Conservation (phyloP, 2,797 vertebrate genomes). For the Takifugu rubripes region DNA sequence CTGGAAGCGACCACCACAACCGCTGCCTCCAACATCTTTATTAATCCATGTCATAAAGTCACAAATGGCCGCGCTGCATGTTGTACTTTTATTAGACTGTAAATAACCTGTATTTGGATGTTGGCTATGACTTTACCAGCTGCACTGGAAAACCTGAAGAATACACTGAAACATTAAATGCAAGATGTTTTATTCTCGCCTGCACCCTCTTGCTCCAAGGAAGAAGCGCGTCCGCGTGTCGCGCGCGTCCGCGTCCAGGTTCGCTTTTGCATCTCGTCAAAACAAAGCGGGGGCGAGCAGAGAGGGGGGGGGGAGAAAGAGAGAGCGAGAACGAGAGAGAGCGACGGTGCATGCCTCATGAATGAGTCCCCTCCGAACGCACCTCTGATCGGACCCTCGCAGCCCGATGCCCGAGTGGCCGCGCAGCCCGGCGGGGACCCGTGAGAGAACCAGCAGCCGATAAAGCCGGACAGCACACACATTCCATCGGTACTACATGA, state of each 20-base stretch:
- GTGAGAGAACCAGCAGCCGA: constrained; percentile 26
- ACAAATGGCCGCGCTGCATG: not conserved
- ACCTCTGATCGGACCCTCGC: constrained; percentile 44
- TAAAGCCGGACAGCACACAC: constrained; percentile 32
- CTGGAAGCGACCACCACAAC: constrained; percentile 9
- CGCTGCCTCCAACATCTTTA: constrained; percentile 4
- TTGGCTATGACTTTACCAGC: no score
- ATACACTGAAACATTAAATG: not conserved
- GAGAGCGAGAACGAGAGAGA: constrained; percentile 45
- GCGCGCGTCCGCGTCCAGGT: constrained; percentile 47
- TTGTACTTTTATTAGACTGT: no score
- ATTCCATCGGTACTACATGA: constrained; percentile 34
- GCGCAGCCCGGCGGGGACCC: constrained; percentile 29
- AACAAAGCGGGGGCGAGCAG: constrained; percentile 72
- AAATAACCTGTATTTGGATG: no score
- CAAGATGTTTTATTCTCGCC: no score
- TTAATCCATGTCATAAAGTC: not conserved
- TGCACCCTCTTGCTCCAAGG: not conserved
- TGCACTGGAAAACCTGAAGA: not conserved
- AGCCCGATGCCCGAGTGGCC: constrained; percentile 39
- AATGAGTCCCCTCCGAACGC: constrained; percentile 54
- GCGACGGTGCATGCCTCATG: constrained; percentile 55
- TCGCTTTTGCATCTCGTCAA: constrained; percentile 69
- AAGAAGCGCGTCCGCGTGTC: constrained; percentile 45
- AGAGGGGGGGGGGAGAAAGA: constrained; percentile 23